These are phyloP conservation scores for Priocnemis perturbator DNA, from an alignment of 2,888 invertebrate species.

Conservation along the genomic window DNA sequence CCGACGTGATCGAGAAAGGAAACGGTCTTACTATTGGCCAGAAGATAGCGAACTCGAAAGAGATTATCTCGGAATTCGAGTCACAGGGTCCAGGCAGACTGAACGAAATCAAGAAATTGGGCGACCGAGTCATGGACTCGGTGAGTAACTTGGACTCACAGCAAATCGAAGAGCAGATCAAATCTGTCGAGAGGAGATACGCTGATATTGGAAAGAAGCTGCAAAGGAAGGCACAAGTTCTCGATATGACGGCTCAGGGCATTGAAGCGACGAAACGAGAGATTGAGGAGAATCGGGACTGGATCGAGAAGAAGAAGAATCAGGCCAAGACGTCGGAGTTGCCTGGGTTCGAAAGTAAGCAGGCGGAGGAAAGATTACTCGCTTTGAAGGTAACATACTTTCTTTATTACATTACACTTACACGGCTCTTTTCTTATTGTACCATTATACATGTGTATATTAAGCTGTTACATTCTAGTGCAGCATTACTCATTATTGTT, in stretches of 20 bases:
- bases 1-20: slow-evolving; percentile 90
- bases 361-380: slow-evolving; percentile 85
- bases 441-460: not conserved
- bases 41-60: slow-evolving; percentile 85
- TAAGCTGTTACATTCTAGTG: slow-evolving; percentile 4
- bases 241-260: slow-evolving; percentile 89
- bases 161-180: slow-evolving; percentile 92
- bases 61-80: slow-evolving; percentile 85
- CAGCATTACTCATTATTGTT: too few species aligned
- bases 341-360: slow-evolving; percentile 86
- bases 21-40: slow-evolving; percentile 88
- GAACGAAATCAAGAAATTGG: slow-evolving; percentile 83
- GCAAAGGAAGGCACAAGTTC: slow-evolving; percentile 88
- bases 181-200: slow-evolving; percentile 88
- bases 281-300: slow-evolving; percentile 86
- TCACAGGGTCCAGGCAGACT: slow-evolving; percentile 82
- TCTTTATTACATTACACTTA: slow-evolving; percentile 14
- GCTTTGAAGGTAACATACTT: slow-evolving; percentile 77
- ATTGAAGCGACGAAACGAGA: slow-evolving; percentile 88
- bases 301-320: slow-evolving; percentile 86
- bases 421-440: slow-evolving; percentile 11
- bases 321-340: slow-evolving; percentile 82
- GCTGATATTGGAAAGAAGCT: slow-evolving; percentile 90
- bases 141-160: slow-evolving; percentile 93
- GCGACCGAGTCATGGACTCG: slow-evolving; percentile 84